phyloP scores from a whole-genome alignment of 2,113 vertebrate genomes.

The Oxyruncus cristatus region DNA sequence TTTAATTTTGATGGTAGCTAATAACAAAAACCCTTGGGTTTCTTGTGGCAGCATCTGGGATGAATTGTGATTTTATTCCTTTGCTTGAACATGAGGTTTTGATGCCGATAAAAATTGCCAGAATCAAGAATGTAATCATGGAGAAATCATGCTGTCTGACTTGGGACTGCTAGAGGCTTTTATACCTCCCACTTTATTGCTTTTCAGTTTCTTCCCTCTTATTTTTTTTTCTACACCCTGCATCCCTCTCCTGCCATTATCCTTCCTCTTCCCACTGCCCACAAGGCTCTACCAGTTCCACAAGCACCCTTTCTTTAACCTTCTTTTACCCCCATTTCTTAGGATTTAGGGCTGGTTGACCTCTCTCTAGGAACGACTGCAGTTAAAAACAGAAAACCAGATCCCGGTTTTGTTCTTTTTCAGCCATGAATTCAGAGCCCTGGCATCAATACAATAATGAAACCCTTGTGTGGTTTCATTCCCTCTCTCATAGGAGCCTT shows the following conservation, averaged over 20 bases:
- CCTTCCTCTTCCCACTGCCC: not conserved
- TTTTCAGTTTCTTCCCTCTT: not conserved
- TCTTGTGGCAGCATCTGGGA: not conserved
- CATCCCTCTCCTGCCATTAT: not conserved
- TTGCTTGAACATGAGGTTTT: slow-evolving; percentile 26
- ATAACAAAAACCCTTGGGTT: not conserved
- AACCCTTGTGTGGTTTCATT: slow-evolving; percentile 36
- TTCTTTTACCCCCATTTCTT: not conserved
- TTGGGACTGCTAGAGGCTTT: not conserved
- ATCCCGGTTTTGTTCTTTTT: slow-evolving; percentile 1
- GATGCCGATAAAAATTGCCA: not conserved
- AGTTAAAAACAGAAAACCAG: not conserved
- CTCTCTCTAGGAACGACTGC: not conserved
- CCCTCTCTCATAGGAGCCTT: not conserved
- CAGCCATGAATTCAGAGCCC: not conserved
- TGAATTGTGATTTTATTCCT: slow-evolving; percentile 26
- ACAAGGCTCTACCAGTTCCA: not conserved
- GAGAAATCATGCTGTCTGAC: slow-evolving; percentile 15
- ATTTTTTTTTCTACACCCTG: not conserved
- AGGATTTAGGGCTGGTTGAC: not conserved
- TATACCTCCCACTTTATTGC: not conserved
- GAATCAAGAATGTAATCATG: not conserved
- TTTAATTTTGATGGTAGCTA: slow-evolving; percentile 29
- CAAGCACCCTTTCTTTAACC: not conserved
- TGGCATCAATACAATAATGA: not conserved